A percentile compares a stretch with the other conserved stretches of the same genome.
phyloP scores from a whole-genome alignment of 2,113 vertebrate genomes.

The Sclerurus mexicanus region DNA sequence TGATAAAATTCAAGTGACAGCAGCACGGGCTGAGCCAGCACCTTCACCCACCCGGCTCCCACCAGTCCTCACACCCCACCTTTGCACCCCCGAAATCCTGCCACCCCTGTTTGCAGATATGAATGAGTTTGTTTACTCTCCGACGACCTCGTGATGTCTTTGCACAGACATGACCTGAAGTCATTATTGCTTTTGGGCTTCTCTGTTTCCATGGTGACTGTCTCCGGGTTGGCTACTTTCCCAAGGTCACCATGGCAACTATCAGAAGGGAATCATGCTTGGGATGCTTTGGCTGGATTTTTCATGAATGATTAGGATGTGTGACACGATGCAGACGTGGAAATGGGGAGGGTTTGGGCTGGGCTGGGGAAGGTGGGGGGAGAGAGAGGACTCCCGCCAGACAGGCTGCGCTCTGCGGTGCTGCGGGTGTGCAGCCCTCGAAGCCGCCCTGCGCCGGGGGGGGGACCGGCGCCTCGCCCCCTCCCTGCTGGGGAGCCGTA shows the following conservation, averaged over 20 bases:
- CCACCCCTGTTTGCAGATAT: not conserved
- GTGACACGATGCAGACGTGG: conserved; percentile 76
- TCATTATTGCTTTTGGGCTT: conserved; percentile 78
- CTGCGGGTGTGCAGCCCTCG: not conserved
- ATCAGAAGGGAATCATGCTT: conserved; percentile 81
- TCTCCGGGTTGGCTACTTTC: conserved; percentile 77
- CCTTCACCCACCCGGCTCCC: not conserved
- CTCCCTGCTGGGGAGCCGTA: not conserved
- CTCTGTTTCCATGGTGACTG: conserved; percentile 79
- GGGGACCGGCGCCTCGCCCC: not conserved
- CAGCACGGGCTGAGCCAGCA: not conserved
- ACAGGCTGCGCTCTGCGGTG: conserved; percentile 6
- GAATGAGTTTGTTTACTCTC: conserved; percentile 68
- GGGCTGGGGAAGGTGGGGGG: not conserved
- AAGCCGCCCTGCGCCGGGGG: not conserved
- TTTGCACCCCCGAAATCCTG: not conserved
- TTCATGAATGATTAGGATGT: conserved; percentile 82
- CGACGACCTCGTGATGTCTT: conserved; percentile 58
- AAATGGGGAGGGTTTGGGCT: conserved; percentile 60
- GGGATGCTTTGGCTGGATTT: conserved; percentile 80
- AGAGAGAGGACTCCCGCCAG: conserved; percentile 39
- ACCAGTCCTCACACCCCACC: not conserved
- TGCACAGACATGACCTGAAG: conserved; percentile 69
- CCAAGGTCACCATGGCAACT: conserved; percentile 84
- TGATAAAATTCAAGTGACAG: not conserved